A percentile compares a stretch with the other conserved stretches of the same genome.
Evolutionary conservation across 2,113 vertebrate species (phyloP).

Genomic region (Varanus komodoensis): DNA sequence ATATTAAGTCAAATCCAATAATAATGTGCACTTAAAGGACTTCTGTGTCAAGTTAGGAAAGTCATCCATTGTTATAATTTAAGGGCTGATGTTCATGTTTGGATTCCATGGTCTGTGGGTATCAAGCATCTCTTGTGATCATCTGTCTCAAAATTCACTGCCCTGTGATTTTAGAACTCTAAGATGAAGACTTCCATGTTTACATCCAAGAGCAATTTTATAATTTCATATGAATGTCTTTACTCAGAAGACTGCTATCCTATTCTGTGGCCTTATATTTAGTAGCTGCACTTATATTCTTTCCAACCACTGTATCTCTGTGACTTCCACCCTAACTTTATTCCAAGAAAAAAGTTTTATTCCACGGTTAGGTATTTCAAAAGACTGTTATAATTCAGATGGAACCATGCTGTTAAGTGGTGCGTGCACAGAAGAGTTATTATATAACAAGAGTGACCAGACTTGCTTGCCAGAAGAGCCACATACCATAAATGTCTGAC

Average conservation of each 20-base stretch:
- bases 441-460: too few species aligned
- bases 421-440: neutral
- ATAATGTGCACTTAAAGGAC: too few species aligned
- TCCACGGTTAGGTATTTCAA: neutral
- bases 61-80: neutral
- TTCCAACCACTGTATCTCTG: neutral
- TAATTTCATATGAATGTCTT: neutral
- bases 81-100: neutral
- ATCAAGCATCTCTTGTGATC: neutral
- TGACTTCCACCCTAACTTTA: neutral
- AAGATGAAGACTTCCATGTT: neutral
- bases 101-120: neutral
- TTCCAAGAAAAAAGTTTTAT: neutral
- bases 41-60: too few species aligned
- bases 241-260: neutral
- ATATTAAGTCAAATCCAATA: too few species aligned
- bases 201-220: neutral
- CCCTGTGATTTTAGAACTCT: neutral
- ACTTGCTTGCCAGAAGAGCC: too few species aligned
- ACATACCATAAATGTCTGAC: too few species aligned
- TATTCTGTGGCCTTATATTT: too few species aligned
- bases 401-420: neutral
- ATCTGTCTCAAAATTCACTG: neutral
- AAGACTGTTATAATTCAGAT: neutral
- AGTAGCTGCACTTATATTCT: neutral